Percentiles rank a stretch among this genome's conserved stretches.
phyloP scores from a whole-genome alignment of 2,113 vertebrate species.

The Typhlomys cinereus region DNA sequence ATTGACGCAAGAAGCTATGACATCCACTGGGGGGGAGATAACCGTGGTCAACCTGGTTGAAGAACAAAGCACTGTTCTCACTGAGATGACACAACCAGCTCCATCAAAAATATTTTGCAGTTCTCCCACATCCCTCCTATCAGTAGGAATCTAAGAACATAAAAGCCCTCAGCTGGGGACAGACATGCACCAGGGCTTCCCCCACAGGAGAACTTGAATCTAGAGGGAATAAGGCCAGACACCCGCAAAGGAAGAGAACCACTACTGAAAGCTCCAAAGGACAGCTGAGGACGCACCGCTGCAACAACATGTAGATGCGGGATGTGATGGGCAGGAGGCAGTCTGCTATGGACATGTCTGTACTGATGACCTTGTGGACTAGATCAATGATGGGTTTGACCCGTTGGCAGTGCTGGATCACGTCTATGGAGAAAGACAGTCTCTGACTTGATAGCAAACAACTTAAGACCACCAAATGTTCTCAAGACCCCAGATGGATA shows the following conservation, averaged over 20 bases:
- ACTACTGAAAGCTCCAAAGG: not conserved
- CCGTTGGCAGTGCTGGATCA: constrained; percentile 94
- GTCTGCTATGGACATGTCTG: constrained; percentile 95
- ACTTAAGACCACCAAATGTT: not conserved
- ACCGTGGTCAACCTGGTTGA: constrained; percentile 92
- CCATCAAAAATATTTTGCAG: not conserved
- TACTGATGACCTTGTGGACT: constrained; percentile 96
- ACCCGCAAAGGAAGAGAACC: not conserved
- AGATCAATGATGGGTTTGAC: constrained; percentile 97
- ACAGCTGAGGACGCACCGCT: constrained; percentile 86
- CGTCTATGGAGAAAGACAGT: constrained; percentile 86
- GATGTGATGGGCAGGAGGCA: constrained; percentile 97
- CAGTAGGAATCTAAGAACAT: not conserved
- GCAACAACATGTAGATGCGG: constrained; percentile 97
- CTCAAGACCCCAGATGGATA: not conserved
- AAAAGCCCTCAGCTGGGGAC: not conserved
- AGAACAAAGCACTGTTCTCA: not conserved
- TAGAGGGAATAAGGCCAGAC: too few species aligned
- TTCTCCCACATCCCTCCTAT: not conserved
- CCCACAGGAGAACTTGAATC: not conserved
- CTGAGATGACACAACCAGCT: not conserved
- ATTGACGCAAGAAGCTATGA: constrained; percentile 97
- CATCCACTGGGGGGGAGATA: constrained; percentile 94
- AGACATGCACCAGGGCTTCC: not conserved
- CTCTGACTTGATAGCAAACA: not conserved